Conservation (phyloP, 2,888 invertebrate genomes). For the Gastrophysa polygoni region DNA sequence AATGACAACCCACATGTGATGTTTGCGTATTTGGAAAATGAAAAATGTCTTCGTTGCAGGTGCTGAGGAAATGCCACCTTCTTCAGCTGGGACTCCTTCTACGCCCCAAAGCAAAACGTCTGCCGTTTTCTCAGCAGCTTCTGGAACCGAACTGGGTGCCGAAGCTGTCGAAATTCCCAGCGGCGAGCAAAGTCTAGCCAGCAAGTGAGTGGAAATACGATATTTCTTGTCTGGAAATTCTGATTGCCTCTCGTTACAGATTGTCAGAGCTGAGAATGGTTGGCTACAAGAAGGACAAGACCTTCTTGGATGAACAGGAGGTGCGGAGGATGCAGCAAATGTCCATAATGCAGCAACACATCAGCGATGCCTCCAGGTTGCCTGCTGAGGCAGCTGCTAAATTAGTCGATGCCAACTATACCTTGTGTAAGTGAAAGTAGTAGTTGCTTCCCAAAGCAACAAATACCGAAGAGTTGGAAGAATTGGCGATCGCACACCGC, state of each 20-base stretch:
- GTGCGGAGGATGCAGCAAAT: conserved; percentile 74
- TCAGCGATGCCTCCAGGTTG: conserved; percentile 71
- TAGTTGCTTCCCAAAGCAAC: too few relatives aligned
- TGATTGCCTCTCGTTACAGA: conserved; percentile 55
- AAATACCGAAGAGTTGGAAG: too few relatives aligned
- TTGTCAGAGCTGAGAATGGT: conserved; percentile 77
- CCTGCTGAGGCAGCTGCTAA: conserved; percentile 76
- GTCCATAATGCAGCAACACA: conserved; percentile 70
- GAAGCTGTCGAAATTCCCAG: conserved; percentile 39
- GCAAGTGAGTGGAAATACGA: conserved; percentile 45
- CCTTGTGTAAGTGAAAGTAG: conserved; percentile 73
- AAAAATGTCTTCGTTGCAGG: too few relatives aligned
- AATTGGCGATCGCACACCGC: too few relatives aligned
- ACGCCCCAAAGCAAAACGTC: conserved; percentile 39
- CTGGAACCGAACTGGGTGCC: conserved; percentile 49
- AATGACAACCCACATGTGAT: too few relatives aligned
- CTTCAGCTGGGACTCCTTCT: conserved; percentile 19
- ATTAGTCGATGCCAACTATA: conserved; percentile 72
- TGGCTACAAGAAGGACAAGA: conserved; percentile 76
- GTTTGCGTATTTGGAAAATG: too few relatives aligned
- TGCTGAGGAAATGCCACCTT: conserved; percentile 34
- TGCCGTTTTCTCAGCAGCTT: conserved; percentile 45
- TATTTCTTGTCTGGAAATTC: neutral
- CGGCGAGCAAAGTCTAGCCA: conserved; percentile 40
- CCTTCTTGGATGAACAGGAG: conserved; percentile 77